phyloP scores from a whole-genome alignment of 2,888 invertebrate species.

The Sinotaia quadrata region DNA sequence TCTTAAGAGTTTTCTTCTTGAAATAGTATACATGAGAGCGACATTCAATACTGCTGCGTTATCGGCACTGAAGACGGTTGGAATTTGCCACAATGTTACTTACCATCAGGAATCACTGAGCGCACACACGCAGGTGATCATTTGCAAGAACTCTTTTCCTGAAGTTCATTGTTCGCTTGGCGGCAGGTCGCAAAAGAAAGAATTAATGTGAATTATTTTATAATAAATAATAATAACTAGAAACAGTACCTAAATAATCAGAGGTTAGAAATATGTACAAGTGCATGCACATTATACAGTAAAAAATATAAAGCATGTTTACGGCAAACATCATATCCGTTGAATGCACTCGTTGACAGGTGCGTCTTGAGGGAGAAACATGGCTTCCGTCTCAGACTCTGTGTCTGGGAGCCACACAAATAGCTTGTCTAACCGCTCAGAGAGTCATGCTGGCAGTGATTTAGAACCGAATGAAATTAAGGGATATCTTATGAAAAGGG shows the following conservation, averaged over 20 bases:
- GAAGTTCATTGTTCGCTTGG: background rate
- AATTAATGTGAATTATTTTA: too few species aligned
- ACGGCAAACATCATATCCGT: conserved; percentile 26
- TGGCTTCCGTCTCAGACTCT: conserved; percentile 54
- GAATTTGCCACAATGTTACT: conserved; percentile 14
- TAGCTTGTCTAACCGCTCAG: conserved; percentile 55
- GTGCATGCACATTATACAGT: background rate
- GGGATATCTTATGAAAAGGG: conserved; percentile 69
- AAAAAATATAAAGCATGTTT: too few species aligned
- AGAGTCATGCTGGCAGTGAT: conserved; percentile 51
- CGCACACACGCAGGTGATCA: conserved; percentile 17
- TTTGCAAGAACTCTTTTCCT: conserved; percentile 1
- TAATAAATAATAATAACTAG: too few species aligned
- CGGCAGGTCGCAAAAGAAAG: conserved; percentile 9
- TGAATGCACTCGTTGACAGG: conserved; percentile 23
- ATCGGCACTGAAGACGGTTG: conserved; percentile 1
- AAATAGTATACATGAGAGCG: conserved; percentile 3
- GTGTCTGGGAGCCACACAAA: conserved; percentile 43
- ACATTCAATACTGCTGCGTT: conserved; percentile 12
- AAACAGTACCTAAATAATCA: too few species aligned
- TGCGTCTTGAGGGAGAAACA: conserved; percentile 35
- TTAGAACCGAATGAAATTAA: conserved; percentile 38
- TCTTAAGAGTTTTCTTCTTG: conserved; percentile 6
- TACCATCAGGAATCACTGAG: conserved; percentile 5
- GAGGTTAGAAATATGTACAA: background rate